These are phyloP conservation scores for Ceratosolen fusciceps DNA, from an alignment of 1,140 invertebrate genomes.

Conservation along the genomic window DNA sequence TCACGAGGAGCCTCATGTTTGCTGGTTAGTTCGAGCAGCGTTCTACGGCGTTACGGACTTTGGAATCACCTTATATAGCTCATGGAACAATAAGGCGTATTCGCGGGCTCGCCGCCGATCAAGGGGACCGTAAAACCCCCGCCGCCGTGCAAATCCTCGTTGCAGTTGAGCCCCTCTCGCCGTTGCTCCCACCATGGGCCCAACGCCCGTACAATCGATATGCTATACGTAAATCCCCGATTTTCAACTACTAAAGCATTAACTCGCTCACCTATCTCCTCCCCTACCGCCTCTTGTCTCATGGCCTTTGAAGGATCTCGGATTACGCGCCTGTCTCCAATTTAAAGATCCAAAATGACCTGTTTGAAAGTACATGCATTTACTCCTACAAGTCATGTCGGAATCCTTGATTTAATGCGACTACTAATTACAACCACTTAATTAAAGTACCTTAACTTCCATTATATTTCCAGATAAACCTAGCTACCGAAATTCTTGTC, in stretches of 20 bases:
- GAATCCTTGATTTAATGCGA: no score
- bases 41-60: conserved; percentile 55
- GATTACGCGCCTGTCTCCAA: neutral
- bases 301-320: neutral
- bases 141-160: conserved; percentile 42
- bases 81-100: conserved; percentile 56
- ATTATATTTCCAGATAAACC: no score
- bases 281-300: conserved; percentile 1
- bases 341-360: no score
- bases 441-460: no score
- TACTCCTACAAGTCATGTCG: no score
- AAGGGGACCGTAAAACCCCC: conserved; percentile 42
- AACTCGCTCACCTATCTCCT: conserved; percentile 23
- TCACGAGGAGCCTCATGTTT: conserved; percentile 65
- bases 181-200: neutral
- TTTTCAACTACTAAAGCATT: conserved; percentile 46
- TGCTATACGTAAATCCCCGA: conserved; percentile 11
- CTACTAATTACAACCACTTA: no score
- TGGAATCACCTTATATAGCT: conserved; percentile 62
- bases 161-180: conserved; percentile 40
- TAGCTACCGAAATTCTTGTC: no score
- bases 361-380: no score
- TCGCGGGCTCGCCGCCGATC: conserved; percentile 44
- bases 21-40: conserved; percentile 54
- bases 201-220: conserved; percentile 6